These are phyloP conservation scores for Phalloptychus januarius DNA, from an alignment of 2,797 vertebrate species.

Conservation along the genomic window DNA sequence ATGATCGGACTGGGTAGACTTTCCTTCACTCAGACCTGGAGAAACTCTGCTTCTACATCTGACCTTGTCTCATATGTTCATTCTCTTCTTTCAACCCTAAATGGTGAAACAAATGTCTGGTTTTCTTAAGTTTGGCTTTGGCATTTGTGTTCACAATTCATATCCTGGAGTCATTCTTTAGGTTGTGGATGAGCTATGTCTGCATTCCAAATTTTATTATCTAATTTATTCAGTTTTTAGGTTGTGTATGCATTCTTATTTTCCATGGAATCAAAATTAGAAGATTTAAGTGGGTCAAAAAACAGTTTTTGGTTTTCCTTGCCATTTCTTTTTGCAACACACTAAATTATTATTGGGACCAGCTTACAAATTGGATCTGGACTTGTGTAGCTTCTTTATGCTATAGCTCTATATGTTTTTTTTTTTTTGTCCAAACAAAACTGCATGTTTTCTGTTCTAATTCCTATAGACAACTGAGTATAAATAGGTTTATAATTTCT, in stretches of 20 bases:
- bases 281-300: background rate
- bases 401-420: background rate
- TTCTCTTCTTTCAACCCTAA: constrained; percentile 19
- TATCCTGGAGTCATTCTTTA: background rate
- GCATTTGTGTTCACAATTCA: background rate
- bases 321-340: background rate
- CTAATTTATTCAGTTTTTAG: background rate
- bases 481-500: background rate
- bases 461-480: background rate
- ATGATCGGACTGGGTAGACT: constrained; percentile 1
- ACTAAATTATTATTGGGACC: background rate
- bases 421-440: constrained; percentile 17
- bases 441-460: constrained; percentile 11
- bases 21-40: constrained; percentile 6
- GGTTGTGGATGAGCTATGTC: background rate
- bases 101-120: background rate
- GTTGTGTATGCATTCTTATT: background rate
- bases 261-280: background rate
- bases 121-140: background rate
- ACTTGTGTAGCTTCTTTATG: background rate
- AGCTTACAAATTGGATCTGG: background rate
- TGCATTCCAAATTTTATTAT: background rate
- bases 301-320: background rate
- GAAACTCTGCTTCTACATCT: constrained; percentile 15
- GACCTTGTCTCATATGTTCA: constrained; percentile 11